Evolutionary conservation across 2,113 vertebrate species (phyloP).

Genomic region (Nibea albiflora): DNA sequence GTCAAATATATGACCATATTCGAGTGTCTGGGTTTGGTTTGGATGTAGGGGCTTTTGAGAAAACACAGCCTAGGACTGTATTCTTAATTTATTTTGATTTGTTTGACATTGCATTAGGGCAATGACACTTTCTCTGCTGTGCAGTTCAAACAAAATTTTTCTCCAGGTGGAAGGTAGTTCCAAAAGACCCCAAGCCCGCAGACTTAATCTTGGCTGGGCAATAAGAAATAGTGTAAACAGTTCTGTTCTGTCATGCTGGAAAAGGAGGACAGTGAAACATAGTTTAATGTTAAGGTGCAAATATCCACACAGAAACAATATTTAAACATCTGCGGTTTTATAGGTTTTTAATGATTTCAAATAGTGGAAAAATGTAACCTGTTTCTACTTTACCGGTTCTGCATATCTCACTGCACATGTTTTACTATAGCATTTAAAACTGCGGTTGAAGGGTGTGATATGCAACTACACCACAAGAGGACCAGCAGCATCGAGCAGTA

Average conservation of each 20-base stretch:
- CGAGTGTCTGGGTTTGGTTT: background rate
- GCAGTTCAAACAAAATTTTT: background rate
- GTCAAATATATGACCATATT: background rate
- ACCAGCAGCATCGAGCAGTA: too few relatives aligned
- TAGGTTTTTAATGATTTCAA: background rate
- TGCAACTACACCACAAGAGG: too few relatives aligned
- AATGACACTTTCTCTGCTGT: background rate
- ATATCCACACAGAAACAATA: background rate
- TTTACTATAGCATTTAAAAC: background rate
- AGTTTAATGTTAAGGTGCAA: background rate
- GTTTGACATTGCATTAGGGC: background rate
- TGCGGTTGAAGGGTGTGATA: background rate
- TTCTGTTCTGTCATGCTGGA: background rate
- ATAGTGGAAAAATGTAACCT: too few relatives aligned
- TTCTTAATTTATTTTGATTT: background rate
- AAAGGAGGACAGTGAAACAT: background rate
- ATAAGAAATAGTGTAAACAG: background rate
- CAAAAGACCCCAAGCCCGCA: background rate
- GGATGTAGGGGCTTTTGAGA: background rate
- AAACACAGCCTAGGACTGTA: background rate
- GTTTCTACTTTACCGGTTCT: background rate
- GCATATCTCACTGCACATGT: background rate
- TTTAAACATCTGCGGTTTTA: background rate
- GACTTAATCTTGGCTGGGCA: background rate
- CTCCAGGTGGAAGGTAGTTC: background rate